phyloP scores from a whole-genome alignment of 2,888 invertebrate genomes.

The Embidobia sp. region DNA sequence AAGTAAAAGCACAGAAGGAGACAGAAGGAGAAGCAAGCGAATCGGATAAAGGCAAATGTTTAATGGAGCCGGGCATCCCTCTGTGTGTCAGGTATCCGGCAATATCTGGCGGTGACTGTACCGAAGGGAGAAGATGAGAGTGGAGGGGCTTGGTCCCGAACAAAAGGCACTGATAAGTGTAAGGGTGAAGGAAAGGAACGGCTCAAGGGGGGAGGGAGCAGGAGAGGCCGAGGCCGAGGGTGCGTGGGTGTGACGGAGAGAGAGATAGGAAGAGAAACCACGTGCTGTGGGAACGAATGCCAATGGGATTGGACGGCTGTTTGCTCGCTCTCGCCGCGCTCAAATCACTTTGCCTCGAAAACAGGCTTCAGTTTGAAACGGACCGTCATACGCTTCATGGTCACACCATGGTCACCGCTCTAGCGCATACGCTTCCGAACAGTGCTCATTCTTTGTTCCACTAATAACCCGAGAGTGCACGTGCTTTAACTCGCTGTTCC shows the following conservation, averaged over 20 bases:
- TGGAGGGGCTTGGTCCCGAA: constrained; percentile 29
- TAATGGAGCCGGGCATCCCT: too few relatives aligned
- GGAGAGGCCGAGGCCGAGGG: constrained; percentile 43
- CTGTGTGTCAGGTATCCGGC: too few relatives aligned
- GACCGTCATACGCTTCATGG: constrained; percentile 79
- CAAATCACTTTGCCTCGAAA: constrained; percentile 46
- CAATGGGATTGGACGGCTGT: constrained; percentile 77
- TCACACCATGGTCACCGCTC: constrained; percentile 70
- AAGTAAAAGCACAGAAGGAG: too few relatives aligned
- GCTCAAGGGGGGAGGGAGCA: constrained; percentile 35
- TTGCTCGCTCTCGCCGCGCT: constrained; percentile 56
- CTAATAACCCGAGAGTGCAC: constrained; percentile 29
- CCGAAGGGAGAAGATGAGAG: constrained; percentile 21
- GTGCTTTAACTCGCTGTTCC: too few relatives aligned
- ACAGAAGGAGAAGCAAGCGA: too few relatives aligned
- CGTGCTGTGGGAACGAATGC: constrained; percentile 78
- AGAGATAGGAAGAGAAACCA: constrained; percentile 72
- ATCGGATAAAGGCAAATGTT: too few relatives aligned
- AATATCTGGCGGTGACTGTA: too few relatives aligned
- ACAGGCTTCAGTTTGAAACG: constrained; percentile 78
- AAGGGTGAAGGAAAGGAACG: constrained; percentile 34
- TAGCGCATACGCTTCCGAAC: neutral
- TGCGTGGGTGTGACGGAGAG: constrained; percentile 58
- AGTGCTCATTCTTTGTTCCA: constrained; percentile 18
- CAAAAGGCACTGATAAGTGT: constrained; percentile 43